phyloP scores from a whole-genome alignment of 2,797 vertebrate species.

The Hydrolagus colliei region DNA sequence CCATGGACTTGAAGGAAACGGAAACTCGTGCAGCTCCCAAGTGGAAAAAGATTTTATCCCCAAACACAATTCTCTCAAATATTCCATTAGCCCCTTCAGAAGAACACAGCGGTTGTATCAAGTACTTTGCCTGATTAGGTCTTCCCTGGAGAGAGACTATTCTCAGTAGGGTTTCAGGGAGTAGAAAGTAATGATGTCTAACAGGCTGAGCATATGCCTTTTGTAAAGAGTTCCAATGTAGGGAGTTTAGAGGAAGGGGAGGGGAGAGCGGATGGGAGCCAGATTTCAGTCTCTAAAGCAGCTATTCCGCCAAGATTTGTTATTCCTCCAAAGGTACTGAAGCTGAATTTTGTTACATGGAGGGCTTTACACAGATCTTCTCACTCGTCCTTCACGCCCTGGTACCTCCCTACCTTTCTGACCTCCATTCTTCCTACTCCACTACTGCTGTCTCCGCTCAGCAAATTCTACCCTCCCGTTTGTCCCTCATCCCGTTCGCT shows the following conservation, averaged over 20 bases:
- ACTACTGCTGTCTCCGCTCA: no score
- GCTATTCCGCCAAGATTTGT: conserved; percentile 57
- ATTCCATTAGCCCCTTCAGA: conserved; percentile 48
- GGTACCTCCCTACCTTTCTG: no score
- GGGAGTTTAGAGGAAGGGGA: conserved; percentile 51
- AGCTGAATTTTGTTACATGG: conserved; percentile 69
- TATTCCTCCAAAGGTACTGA: conserved; percentile 53
- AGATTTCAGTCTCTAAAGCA: conserved; percentile 62
- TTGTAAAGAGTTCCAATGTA: conserved; percentile 68
- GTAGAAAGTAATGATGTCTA: conserved; percentile 71
- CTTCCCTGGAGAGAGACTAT: conserved; percentile 58
- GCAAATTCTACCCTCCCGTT: no score
- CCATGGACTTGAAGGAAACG: neutral
- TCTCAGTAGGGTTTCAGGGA: conserved; percentile 65
- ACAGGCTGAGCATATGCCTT: conserved; percentile 57
- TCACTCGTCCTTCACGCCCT: no score
- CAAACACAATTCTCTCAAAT: conserved; percentile 55
- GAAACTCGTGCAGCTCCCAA: conserved; percentile 24
- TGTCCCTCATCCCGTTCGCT: no score
- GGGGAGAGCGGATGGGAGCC: conserved; percentile 52
- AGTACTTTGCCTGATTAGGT: conserved; percentile 55
- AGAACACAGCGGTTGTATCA: conserved; percentile 52
- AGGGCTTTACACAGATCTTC: conserved; percentile 26
- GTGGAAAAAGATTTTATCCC: conserved; percentile 46
- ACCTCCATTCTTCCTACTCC: no score